Percentiles rank a stretch among this genome's conserved stretches.
Evolutionary conservation across 2,113 vertebrate species (phyloP).

Genomic region (Maylandia zebra): DNA sequence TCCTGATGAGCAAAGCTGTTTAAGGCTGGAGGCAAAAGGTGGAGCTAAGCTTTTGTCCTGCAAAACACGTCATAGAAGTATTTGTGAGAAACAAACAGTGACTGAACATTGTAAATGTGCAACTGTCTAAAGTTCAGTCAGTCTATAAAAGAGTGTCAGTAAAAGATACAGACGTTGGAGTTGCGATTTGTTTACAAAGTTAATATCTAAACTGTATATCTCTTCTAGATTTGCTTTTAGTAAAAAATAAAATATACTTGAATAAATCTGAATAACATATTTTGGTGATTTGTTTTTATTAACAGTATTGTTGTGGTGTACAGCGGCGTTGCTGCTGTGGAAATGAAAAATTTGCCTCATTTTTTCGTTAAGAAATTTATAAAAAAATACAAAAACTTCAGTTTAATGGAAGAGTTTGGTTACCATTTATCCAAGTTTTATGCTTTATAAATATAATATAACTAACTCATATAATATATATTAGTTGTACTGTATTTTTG

Average conservation of each 20-base stretch:
- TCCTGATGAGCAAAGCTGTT: conserved; percentile 5
- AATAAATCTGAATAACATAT: neutral
- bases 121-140: neutral
- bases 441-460: neutral
- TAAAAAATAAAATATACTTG: neutral
- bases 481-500: rapidly evolving
- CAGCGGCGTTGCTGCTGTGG: rapidly evolving
- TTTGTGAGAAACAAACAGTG: conserved; percentile 8
- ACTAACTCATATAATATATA: neutral
- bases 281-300: neutral
- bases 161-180: neutral
- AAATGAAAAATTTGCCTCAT: neutral
- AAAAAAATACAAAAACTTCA: neutral
- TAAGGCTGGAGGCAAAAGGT: neutral
- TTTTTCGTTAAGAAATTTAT: neutral
- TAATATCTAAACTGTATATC: neutral
- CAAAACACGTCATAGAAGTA: rapidly evolving
- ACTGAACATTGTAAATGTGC: neutral
- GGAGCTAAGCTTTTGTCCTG: rapidly evolving
- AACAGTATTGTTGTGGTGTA: neutral
- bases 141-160: rapidly evolving
- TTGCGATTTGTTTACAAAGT: rapidly evolving
- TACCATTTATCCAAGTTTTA: neutral
- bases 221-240: neutral
- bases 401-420: neutral